A percentile compares a stretch with the other conserved stretches of the same genome.
Evolutionary conservation across 2,797 vertebrate genomes (phyloP).

Genomic region (Eremophila alpestris): DNA sequence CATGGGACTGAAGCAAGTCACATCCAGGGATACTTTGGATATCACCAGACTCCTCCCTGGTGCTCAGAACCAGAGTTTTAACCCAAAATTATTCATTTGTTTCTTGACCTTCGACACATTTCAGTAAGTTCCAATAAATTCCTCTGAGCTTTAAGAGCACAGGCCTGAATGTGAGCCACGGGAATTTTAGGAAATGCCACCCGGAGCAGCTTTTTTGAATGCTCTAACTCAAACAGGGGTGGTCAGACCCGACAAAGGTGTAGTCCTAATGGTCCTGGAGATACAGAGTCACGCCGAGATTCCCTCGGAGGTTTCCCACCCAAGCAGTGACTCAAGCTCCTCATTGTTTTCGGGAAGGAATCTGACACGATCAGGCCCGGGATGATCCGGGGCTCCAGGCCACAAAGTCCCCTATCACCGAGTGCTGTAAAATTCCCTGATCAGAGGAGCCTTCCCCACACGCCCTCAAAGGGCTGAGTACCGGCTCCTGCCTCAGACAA

Average conservation of each 20-base stretch:
- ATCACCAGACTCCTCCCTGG: neutral
- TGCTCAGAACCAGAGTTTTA: neutral
- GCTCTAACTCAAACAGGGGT: neutral
- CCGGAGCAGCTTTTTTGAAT: neutral
- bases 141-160: neutral
- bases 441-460: slow-evolving; percentile 13
- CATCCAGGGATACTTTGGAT: neutral
- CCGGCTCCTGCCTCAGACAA: slow-evolving; percentile 8
- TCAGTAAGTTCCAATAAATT: neutral
- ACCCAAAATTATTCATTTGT: neutral
- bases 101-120: neutral
- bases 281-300: neutral
- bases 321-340: slow-evolving; percentile 1
- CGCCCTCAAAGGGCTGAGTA: slow-evolving; percentile 25
- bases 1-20: neutral
- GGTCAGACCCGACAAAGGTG: neutral
- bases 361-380: slow-evolving; percentile 14
- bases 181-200: neutral
- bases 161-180: neutral
- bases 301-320: slow-evolving; percentile 29
- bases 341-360: slow-evolving; percentile 29
- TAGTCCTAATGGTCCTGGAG: neutral
- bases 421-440: slow-evolving; percentile 34
- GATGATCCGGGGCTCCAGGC: neutral
- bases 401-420: slow-evolving; percentile 40